These are phyloP conservation scores for Hippasteria phrygiana DNA, from an alignment of 53 echinoderm and acorn worm species.

Conservation along the genomic window DNA sequence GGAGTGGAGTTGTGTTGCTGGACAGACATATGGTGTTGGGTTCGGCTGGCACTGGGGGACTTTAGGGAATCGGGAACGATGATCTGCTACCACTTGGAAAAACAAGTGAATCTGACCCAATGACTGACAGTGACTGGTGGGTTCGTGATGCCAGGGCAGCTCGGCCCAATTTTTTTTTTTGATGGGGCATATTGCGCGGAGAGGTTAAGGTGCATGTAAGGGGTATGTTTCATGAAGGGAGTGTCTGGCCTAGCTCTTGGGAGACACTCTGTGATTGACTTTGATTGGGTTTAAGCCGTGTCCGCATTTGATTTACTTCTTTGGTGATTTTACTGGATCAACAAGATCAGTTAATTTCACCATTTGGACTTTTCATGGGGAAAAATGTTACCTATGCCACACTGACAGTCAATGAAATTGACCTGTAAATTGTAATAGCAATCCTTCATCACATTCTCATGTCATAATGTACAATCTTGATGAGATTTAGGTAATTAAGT, in stretches of 20 bases:
- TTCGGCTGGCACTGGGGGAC: slow-evolving; percentile 9
- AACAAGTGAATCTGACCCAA: slow-evolving; percentile 59
- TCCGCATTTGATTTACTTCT: no score
- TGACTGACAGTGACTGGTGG: slow-evolving; percentile 66
- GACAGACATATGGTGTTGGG: slow-evolving; percentile 53
- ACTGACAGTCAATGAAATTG: no score
- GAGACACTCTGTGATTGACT: background rate
- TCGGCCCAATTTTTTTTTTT: background rate
- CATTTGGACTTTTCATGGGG: no score
- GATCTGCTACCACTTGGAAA: slow-evolving; percentile 51
- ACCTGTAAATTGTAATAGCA: no score
- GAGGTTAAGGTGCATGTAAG: background rate
- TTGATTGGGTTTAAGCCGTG: background rate
- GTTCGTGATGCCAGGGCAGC: background rate
- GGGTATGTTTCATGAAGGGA: background rate
- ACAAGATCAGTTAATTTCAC: no score
- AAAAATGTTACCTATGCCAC: no score
- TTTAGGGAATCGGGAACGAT: slow-evolving; percentile 46
- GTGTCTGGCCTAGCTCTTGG: slow-evolving; percentile 3
- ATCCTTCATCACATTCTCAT: no score
- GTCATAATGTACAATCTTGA: no score
- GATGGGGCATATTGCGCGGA: background rate
- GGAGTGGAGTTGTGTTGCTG: slow-evolving; percentile 34
- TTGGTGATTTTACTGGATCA: no score
- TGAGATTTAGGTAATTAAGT: no score